Evolutionary conservation across 2,888 invertebrate species (phyloP), one percentile per base, ranked within the genome.

Genomic region (Ornithoptera alexandrae): DNA sequence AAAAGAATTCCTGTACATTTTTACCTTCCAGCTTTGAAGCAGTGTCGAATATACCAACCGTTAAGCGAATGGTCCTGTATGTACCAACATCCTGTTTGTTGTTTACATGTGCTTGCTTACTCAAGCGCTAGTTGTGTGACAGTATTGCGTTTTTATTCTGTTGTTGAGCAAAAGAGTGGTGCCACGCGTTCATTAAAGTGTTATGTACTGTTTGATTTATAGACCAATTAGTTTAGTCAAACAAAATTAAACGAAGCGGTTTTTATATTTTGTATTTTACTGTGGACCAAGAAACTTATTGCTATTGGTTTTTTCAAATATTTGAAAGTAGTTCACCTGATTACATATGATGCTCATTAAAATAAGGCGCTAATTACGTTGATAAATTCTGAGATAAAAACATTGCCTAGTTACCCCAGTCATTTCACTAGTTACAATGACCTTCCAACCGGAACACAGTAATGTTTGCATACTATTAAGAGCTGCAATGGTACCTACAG

Each of bases 11-110:
- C 39, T 57, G 24, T 18, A 50, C 50, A 50, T 63, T 67, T 65
- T 62, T 61, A 50, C 53, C 62, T 18, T 56, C 62, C 58, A 68
- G 59, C 59, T 68, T 68, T 69, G 65, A 69, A 69, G 42, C 50
- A 39, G 53, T 62, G 50, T 61, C 57, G 65, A 24, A 58, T 65
- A 36, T n/a, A 69, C 20, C 22, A 50, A 69, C 57, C 30, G 39
- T 59, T 56, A 66, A 62, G 24, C 24, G 66, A 63, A 63, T 63
- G 56, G 50, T 36, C 62, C 63, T 20, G 42, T 62, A 67, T 70
- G 67, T 70, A 53, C 59, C 59, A 63, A 70, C 66, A 66, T 67
- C 42, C 66, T 30, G 56, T 62, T 69, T 66, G 62, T 67, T 70
- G 61, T 67, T 67, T 62, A 67, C 67, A 67, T 24, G 24, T 62